Evolutionary conservation across 2,797 vertebrate genomes (phyloP).

Genomic region (Anas bahamensis): DNA sequence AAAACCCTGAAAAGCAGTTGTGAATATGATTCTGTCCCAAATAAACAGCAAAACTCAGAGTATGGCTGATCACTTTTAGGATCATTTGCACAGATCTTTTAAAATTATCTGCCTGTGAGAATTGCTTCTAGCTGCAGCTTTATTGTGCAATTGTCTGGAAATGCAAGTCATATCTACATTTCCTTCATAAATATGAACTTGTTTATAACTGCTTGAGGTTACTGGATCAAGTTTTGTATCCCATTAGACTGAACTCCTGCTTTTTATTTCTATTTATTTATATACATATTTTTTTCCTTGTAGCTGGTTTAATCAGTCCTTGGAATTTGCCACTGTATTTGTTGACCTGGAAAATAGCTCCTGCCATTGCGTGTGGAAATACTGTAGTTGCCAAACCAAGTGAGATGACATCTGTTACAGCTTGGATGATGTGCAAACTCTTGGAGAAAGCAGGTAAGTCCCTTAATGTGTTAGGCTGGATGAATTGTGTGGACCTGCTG

Average conservation of each 20-base stretch:
- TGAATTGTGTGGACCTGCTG: neutral
- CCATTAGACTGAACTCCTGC: neutral
- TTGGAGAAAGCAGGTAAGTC: slow-evolving; percentile 89
- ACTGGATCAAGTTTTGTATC: neutral
- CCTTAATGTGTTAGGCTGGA: fast-evolving
- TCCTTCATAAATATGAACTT: neutral
- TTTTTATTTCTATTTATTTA: neutral
- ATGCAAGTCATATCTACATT: neutral
- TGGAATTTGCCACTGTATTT: slow-evolving; percentile 97
- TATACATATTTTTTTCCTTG: neutral
- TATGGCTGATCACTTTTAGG: neutral
- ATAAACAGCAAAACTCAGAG: neutral
- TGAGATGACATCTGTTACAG: slow-evolving; percentile 96
- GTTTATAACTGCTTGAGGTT: neutral
- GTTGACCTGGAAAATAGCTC: slow-evolving; percentile 98
- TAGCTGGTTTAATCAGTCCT: slow-evolving; percentile 95
- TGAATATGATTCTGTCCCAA: neutral
- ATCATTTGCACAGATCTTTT: neutral
- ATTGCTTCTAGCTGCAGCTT: neutral
- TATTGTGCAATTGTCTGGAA: neutral
- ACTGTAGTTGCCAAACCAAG: slow-evolving; percentile 97
- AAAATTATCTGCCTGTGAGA: neutral
- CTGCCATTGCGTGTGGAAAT: slow-evolving; percentile 92
- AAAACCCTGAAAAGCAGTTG: neutral
- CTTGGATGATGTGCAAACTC: slow-evolving; percentile 97